A percentile compares a stretch with the other conserved stretches of the same genome.
These are phyloP conservation scores for Eolophus roseicapilla DNA, from an alignment of 2,113 vertebrate genomes.

Conservation along the genomic window DNA sequence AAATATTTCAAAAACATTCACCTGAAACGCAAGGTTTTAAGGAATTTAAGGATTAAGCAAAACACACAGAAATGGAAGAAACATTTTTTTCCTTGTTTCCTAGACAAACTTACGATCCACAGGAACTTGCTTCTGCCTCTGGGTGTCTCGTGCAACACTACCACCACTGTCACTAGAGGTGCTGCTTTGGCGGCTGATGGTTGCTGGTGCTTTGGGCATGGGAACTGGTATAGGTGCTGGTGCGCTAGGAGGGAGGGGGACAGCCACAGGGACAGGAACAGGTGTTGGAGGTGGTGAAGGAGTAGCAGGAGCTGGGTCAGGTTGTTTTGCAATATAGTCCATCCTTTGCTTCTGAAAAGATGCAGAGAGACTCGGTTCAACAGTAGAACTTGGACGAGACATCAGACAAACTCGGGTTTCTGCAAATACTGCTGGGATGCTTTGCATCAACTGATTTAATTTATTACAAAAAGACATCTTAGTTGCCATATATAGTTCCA, in stretches of 20 bases:
- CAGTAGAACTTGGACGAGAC: rapidly evolving
- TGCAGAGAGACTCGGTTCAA: not conserved
- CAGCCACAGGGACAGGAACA: conserved; percentile 61
- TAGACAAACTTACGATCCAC: conserved; percentile 76
- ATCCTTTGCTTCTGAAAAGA: conserved; percentile 85
- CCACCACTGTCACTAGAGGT: conserved; percentile 79
- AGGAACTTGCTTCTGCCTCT: conserved; percentile 68
- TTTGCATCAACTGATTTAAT: not conserved
- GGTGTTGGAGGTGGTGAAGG: conserved; percentile 76
- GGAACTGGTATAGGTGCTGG: conserved; percentile 69
- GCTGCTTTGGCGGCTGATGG: conserved; percentile 80
- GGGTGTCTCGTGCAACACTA: conserved; percentile 75
- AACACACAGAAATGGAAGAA: rapidly evolving
- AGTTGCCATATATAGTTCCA: not conserved
- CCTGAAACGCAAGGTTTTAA: not conserved
- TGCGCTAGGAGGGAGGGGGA: conserved; percentile 62
- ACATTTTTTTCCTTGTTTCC: not conserved
- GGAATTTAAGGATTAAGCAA: not conserved
- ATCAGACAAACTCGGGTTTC: not conserved
- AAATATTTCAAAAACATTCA: not conserved
- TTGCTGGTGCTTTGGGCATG: conserved; percentile 38
- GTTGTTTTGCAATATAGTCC: conserved; percentile 72
- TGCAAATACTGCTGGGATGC: not conserved
- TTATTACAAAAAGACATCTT: not conserved
- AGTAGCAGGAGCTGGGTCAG: conserved; percentile 43